Evolutionary conservation across 2,797 vertebrate genomes (phyloP).

Genomic region (Pelobates cultripes): DNA sequence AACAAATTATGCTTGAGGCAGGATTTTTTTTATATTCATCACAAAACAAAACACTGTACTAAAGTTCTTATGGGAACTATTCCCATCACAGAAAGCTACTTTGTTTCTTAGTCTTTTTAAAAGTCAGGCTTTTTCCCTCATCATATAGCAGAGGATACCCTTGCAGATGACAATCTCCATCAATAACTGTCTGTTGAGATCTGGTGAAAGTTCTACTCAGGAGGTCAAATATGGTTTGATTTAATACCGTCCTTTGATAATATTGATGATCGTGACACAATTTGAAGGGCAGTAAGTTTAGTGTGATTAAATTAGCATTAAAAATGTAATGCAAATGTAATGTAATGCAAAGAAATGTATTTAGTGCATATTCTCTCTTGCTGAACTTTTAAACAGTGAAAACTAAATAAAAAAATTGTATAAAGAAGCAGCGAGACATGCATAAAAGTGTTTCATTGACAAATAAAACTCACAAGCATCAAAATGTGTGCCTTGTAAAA

Average conservation of each 20-base stretch:
- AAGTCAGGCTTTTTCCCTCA: constrained; percentile 26
- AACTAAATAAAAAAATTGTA: no score
- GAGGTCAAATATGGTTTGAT: constrained; percentile 44
- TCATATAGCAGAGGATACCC: constrained; percentile 41
- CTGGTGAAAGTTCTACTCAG: constrained; percentile 65
- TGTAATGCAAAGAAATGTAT: constrained; percentile 6
- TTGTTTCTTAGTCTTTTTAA: constrained; percentile 34
- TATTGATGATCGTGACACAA: constrained; percentile 41
- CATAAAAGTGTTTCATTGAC: no score
- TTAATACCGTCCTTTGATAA: constrained; percentile 44
- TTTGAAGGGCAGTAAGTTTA: constrained; percentile 35
- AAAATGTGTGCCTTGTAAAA: no score
- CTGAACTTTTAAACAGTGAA: no score
- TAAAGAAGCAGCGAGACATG: no score
- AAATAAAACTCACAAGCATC: no score
- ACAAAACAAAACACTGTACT: constrained; percentile 33
- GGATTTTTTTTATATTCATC: constrained; percentile 65
- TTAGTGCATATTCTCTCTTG: background rate
- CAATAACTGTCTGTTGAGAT: constrained; percentile 57
- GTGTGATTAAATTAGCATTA: background rate
- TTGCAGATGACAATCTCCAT: constrained; percentile 37
- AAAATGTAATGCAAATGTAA: no score
- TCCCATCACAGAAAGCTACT: constrained; percentile 10
- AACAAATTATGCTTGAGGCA: constrained; percentile 68
- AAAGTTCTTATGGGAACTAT: constrained; percentile 34